These are phyloP conservation scores for Acleris emargana DNA, from an alignment of 2,888 invertebrate species.

Conservation along the genomic window DNA sequence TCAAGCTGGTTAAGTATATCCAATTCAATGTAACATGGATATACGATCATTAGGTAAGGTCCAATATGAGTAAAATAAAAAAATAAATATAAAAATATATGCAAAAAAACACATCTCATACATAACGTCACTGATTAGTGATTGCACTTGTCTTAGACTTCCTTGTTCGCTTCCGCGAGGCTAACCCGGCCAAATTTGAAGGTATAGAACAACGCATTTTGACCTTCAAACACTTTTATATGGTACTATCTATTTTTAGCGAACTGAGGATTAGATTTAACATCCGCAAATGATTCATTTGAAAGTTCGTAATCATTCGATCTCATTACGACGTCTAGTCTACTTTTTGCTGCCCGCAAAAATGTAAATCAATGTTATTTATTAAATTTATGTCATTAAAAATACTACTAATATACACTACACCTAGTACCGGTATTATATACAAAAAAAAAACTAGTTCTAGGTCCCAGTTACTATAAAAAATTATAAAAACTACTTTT, in stretches of 20 bases:
- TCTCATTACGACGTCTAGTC: neutral
- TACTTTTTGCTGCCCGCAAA: neutral
- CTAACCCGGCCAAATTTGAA: conserved; percentile 8
- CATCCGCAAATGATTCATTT: conserved; percentile 8
- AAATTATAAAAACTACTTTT: no score
- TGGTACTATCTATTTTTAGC: conserved; percentile 2
- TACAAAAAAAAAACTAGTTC: no score
- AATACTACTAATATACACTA: no score
- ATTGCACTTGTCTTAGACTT: neutral
- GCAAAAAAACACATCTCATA: neutral
- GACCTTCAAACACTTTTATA: conserved; percentile 12
- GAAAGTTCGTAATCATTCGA: neutral
- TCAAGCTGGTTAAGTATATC: no score
- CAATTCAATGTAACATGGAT: no score
- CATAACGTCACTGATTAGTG: neutral
- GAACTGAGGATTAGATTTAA: neutral
- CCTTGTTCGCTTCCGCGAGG: conserved; percentile 6
- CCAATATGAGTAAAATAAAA: no score
- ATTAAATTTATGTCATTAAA: no score
- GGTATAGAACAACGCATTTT: neutral
- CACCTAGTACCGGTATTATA: no score
- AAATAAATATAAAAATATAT: neutral
- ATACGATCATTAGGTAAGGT: no score
- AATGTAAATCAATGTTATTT: neutral
- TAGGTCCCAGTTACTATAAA: no score